Evolutionary conservation across 2,113 vertebrate species (phyloP).

Genomic region (Tetraodon nigroviridis): DNA sequence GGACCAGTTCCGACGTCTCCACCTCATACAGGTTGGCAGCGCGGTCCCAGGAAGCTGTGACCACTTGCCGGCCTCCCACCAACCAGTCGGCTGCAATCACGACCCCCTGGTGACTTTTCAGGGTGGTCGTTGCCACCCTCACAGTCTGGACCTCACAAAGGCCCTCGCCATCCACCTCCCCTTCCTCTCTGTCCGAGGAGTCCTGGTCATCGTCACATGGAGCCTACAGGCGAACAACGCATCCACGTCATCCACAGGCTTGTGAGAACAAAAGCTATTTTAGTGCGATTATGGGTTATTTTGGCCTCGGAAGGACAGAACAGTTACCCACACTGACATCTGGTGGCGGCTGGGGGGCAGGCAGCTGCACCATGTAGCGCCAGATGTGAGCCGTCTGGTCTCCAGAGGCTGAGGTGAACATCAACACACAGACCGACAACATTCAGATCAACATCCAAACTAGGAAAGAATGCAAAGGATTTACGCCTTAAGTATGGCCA

Average conservation of each 20-base stretch:
- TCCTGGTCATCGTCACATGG: conserved; percentile 93
- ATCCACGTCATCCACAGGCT: neutral
- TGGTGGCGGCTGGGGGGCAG: conserved; percentile 84
- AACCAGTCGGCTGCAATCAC: conserved; percentile 97
- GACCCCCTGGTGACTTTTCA: conserved; percentile 97
- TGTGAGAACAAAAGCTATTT: neutral
- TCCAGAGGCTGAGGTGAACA: conserved; percentile 82
- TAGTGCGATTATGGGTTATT: neutral
- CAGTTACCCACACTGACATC: conserved; percentile 87
- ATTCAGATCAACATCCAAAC: conserved; percentile 4
- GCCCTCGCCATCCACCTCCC: conserved; percentile 85
- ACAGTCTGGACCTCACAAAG: conserved; percentile 89
- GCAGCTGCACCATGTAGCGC: conserved; percentile 95
- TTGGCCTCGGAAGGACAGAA: neutral
- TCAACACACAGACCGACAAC: conserved; percentile 16
- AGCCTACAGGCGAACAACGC: conserved; percentile 34
- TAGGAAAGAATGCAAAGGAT: neutral
- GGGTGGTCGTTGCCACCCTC: conserved; percentile 80
- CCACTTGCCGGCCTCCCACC: conserved; percentile 93
- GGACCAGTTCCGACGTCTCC: conserved; percentile 94
- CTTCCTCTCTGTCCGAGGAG: conserved; percentile 93
- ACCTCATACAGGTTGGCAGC: conserved; percentile 96
- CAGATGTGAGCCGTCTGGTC: conserved; percentile 99
- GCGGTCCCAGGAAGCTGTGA: conserved; percentile 95
- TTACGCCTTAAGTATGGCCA: conserved; percentile 1